These are phyloP conservation scores for Planococcus citri DNA, from an alignment of 1,140 invertebrate species.

Conservation along the genomic window DNA sequence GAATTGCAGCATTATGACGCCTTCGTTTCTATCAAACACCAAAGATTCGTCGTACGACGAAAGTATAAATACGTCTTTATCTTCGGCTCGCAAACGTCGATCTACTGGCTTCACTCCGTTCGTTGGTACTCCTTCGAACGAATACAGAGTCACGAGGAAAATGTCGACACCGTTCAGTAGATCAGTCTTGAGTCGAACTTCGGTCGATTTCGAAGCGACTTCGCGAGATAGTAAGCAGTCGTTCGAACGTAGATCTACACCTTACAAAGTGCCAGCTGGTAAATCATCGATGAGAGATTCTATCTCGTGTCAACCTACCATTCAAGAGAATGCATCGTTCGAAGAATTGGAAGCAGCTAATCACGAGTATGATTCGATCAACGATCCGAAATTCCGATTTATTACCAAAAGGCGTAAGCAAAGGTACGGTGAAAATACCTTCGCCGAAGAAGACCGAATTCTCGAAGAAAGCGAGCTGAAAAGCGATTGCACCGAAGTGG, in stretches of 20 bases:
- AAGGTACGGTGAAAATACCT: not conserved
- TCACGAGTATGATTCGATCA: not conserved
- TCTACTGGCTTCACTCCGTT: not conserved
- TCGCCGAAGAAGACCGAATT: not conserved
- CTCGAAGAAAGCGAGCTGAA: not conserved
- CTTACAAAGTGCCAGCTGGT: not conserved
- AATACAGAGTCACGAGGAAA: not conserved
- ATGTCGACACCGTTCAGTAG: not conserved
- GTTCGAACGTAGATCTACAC: not conserved
- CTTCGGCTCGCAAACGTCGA: not conserved
- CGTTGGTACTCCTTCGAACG: not conserved
- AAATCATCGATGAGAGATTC: slow-evolving; percentile 5
- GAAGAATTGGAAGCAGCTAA: not conserved
- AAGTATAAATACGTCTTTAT: not conserved
- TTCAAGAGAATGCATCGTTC: not conserved
- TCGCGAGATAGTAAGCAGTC: not conserved
- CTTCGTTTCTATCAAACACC: not conserved
- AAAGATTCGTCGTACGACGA: not conserved
- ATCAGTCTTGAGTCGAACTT: not conserved
- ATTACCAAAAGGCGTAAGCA: not conserved
- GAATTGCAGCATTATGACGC: not conserved
- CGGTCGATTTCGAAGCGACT: not conserved
- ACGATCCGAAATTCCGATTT: not conserved
- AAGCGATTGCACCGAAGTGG: not conserved
- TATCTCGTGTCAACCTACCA: not conserved